Evolutionary conservation across 2,888 invertebrate genomes (phyloP).

Genomic region (Cantharis rustica): DNA sequence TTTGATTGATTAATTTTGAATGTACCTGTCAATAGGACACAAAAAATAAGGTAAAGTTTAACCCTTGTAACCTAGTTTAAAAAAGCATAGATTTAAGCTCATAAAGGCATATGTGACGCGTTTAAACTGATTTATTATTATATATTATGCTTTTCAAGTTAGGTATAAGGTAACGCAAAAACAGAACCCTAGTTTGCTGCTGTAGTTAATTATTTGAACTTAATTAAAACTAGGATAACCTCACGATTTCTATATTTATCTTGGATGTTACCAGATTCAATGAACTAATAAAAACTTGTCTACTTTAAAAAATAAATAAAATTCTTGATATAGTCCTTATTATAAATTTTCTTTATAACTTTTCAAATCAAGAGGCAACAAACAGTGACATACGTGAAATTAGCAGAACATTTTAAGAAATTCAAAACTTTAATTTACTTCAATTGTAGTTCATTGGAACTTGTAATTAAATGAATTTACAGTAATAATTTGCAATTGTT

Average conservation of each 20-base stretch:
- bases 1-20: background rate
- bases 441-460: no score
- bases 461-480: no score
- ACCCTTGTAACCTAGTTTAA: background rate
- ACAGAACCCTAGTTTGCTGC: background rate
- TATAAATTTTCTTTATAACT: no score
- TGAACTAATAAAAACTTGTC: no score
- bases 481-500: no score
- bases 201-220: background rate
- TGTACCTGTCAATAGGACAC: background rate
- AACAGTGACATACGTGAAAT: no score
- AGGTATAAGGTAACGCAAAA: background rate
- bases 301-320: no score
- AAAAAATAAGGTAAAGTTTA: background rate
- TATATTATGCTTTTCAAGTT: background rate
- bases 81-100: background rate
- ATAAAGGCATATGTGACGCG: background rate
- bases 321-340: no score
- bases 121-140: background rate
- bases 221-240: background rate
- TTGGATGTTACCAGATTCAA: no score
- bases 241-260: background rate
- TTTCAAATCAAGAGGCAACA: no score
- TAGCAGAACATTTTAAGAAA: no score
- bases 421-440: no score